Evolutionary conservation across 2,113 vertebrate genomes (phyloP), one percentile per base, ranked within the genome.

Genomic region (Ammodytes marinus): DNA sequence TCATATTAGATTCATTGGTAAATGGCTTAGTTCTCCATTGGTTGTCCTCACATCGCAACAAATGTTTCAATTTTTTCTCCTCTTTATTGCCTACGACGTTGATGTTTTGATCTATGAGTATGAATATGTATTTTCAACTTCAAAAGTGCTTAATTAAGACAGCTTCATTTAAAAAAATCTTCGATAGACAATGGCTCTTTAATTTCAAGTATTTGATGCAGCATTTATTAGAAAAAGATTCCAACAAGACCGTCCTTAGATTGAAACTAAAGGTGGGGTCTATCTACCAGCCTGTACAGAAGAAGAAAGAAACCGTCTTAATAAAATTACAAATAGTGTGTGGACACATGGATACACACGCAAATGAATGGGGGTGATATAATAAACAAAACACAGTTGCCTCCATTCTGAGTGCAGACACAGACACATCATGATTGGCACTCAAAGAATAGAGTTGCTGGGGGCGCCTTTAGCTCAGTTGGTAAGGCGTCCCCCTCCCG

Each of bases 341-440:
- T 17, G 7, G 17, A 71, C 27, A 68, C 2, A 53, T 65, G 37
- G 43, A 65, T 39, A 46, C n/a, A 45, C 8, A 67, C n/a, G 8
- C 6, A 45, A n/a, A 57, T 52, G 40, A 64, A 75, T 52, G 45
- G 7, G 0, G 9, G 39, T 10, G 19, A 9, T 50, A 75, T 4
- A 83, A 54, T 27, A 58, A 88, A 60, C 35, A 67, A 43, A 73
- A 46, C 52, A 46, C 3, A 15, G 45, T 11, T 65, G 43, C 58
- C 11, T 66, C n/a, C 19, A 27, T 69, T 74, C 39, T 49, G 37
- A 58, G 10, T 74, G 53, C 19, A 54, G 52, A 49, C 27, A 40
- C 19, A 40, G n/a, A 9, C 19, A n/a, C 40, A 64, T 45, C 37
- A 8, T 13, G 53, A 50, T 17, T 46, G 39, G 35, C 5, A 3